phyloP scores from a whole-genome alignment of 2,888 invertebrate species.

The Psylliodes chrysocephalus region DNA sequence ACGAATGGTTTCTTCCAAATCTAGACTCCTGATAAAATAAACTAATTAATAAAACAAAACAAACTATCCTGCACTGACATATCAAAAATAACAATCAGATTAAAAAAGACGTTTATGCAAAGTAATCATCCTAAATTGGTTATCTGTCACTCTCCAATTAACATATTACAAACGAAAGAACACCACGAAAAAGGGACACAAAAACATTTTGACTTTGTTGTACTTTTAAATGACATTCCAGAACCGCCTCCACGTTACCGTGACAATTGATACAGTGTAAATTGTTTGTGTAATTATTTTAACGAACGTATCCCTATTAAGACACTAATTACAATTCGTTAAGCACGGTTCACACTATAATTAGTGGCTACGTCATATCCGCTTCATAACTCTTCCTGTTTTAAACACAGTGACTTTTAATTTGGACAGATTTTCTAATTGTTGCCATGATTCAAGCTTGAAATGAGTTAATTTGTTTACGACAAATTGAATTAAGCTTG shows the following conservation, averaged over 20 bases:
- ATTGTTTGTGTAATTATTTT: constrained; percentile 64
- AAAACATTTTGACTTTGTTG: constrained; percentile 29
- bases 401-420: constrained; percentile 54
- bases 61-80: constrained; percentile 21
- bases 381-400: constrained; percentile 59
- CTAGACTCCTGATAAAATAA: constrained; percentile 9
- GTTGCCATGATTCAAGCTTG: constrained; percentile 45
- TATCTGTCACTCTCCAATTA: constrained; percentile 49
- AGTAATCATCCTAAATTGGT: constrained; percentile 55
- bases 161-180: constrained; percentile 12
- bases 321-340: constrained; percentile 64
- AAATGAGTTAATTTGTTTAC: constrained; percentile 40
- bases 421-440: constrained; percentile 57
- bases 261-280: constrained; percentile 61
- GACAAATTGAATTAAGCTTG: constrained; percentile 40
- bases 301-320: constrained; percentile 66
- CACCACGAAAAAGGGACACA: not conserved
- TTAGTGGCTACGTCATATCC: constrained; percentile 63
- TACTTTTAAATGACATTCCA: constrained; percentile 33
- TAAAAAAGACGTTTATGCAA: constrained; percentile 37
- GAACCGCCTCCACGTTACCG: constrained; percentile 55
- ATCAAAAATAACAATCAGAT: constrained; percentile 24
- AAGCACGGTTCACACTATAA: constrained; percentile 63
- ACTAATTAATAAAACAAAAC: constrained; percentile 30
- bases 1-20: constrained; percentile 11